Evolutionary conservation across 2,888 invertebrate species (phyloP).

Genomic region (Dasysyrphus tricinctus): DNA sequence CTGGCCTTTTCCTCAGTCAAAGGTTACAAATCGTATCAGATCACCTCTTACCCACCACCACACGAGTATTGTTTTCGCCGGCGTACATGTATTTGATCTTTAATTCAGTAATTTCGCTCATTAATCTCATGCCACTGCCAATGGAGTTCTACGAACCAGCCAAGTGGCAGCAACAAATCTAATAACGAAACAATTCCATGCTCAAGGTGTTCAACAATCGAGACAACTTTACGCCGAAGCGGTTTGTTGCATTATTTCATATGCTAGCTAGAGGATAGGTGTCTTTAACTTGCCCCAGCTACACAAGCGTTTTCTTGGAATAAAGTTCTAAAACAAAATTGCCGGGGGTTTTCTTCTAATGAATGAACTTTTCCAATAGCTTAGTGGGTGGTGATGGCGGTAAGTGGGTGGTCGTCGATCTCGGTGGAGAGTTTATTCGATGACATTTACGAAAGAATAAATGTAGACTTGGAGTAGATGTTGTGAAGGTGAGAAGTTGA

Average conservation of each 20-base stretch:
- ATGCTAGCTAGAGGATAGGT: background rate
- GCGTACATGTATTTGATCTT: constrained; percentile 26
- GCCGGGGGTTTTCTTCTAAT: constrained; percentile 25
- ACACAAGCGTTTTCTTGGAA: constrained; percentile 18
- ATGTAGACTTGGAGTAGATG: background rate
- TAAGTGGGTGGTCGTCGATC: constrained; percentile 57
- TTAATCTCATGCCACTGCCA: constrained; percentile 30
- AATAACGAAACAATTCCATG: constrained; percentile 29
- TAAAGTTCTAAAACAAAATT: constrained; percentile 31
- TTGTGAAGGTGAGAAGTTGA: constrained; percentile 22
- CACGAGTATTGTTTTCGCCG: constrained; percentile 10
- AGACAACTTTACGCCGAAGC: constrained; percentile 48
- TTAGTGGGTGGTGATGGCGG: constrained; percentile 43
- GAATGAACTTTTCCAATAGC: constrained; percentile 40
- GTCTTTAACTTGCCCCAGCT: constrained; percentile 16
- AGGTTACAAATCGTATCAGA: constrained; percentile 16
- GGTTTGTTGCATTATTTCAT: constrained; percentile 41
- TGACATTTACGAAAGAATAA: constrained; percentile 38
- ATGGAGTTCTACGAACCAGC: constrained; percentile 32
- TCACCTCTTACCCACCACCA: background rate
- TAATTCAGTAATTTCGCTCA: constrained; percentile 48
- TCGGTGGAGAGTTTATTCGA: constrained; percentile 25
- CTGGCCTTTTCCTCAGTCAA: constrained; percentile 10
- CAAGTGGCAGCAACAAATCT: constrained; percentile 49
- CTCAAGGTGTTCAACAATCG: constrained; percentile 70